Evolutionary conservation across 2,113 vertebrate genomes (phyloP), one percentile per base, ranked within the genome.

Genomic region (Circaetus gallicus): DNA sequence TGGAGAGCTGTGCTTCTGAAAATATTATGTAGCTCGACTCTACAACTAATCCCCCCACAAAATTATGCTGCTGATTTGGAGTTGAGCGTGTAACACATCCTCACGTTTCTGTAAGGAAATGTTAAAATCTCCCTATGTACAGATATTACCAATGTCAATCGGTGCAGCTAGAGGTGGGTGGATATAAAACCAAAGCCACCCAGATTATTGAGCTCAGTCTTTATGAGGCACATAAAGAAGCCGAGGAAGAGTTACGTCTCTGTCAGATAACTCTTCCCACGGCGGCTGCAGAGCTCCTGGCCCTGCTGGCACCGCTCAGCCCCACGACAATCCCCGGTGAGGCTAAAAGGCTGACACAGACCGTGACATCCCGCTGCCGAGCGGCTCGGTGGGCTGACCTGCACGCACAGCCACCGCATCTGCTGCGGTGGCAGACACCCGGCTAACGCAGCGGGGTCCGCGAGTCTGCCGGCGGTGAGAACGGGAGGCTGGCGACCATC

Each of bases 321-420:
- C n/a, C n/a, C 55, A 2, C 0, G 6, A 15, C 4, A 36, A 13
- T 2, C 26, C 70, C 32, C 17, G 0, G 21, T 14, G 9, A 1
- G 24, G 58, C 42, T 29, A 14, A 31, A 50, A 15, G n/a, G 25
- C 61, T 32, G 34, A 6, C 7, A 7, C 0, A 9, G 49, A 16
- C n/a, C 50, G 1, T 8, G 16, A 4, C 2, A 26, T 26, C 29
- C 59, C 11, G 13, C 52, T 19, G 21, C 31, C 36, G 20, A 25
- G 36, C 16, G 7, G 61, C 28, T 38, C 5, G 14, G 22, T 5
- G 43, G 47, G 47, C 58, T 21, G 12, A 25, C 25, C 19, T 3
- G 45, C 16, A 17, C 2, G 1, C 29, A 32, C 28, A 24, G 43
- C 50, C 50, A 26, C 34, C 10, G 24, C 47, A 9, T 12, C 16